Conservation (phyloP, 2,113 vertebrate species). For the Tor tambroides region DNA sequence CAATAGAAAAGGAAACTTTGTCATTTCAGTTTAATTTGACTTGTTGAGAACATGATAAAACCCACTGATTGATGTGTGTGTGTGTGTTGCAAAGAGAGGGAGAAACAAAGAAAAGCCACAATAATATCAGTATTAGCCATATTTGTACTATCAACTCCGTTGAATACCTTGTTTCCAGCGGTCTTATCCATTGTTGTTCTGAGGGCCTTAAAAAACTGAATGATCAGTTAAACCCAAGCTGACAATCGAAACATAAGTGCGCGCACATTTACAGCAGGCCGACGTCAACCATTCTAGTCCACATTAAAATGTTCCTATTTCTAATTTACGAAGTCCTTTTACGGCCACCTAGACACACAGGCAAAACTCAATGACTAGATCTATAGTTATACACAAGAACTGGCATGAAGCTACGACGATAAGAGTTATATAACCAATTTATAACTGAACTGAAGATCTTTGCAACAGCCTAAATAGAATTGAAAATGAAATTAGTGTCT, state of each 20-base stretch:
- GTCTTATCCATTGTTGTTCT: neutral
- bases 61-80: neutral
- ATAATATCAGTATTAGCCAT: neutral
- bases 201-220: neutral
- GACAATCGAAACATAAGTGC: neutral
- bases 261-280: neutral
- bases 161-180: neutral
- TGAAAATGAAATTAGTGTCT: neutral
- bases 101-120: neutral
- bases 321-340: neutral
- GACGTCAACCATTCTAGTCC: neutral
- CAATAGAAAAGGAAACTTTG: constrained; percentile 4
- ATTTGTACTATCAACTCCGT: neutral
- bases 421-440: neutral
- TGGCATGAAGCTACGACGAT: neutral
- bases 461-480: neutral
- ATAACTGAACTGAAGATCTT: neutral
- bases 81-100: no score
- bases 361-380: neutral
- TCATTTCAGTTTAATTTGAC: neutral
- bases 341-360: neutral
- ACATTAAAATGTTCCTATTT: neutral
- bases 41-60: constrained; percentile 3
- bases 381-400: neutral
- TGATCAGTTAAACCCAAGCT: neutral